Base-by-base conservation (phyloP, 2,113 vertebrate genomes). In the Crotalus horridus region DNA sequence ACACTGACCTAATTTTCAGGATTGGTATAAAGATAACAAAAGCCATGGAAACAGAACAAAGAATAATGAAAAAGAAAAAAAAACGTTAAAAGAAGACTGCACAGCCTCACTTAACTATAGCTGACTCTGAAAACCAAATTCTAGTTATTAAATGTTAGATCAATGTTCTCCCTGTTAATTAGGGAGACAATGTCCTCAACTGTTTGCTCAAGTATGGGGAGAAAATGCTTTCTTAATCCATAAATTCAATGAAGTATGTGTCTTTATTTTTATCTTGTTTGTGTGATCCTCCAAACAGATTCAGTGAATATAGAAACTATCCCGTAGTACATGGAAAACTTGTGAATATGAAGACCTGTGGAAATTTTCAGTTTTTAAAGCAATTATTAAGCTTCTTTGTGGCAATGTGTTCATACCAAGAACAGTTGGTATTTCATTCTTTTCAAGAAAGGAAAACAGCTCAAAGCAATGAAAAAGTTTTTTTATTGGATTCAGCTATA, bases 401-500 rank as follows among this genome's bases (percentile, higher is more conserved):
- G 33, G 46, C 43, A 89, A 33, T 92, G 74, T 89, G 56, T 55
- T 39, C 23, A 87, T 87, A 56, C 85, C 87, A 92, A 94, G 3
- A 10, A 39, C 11, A 92, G 21, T 3, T 17, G 90, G 92, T 48
- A 9, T 90, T 94, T 91, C n/a, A 92, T 93, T 93, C 48, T 86
- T 95, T 95, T 43, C 39, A 89, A 91, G 90, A 81, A 89, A 93
- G 74, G 92, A 94, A 94, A 95, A 93, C 46, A 93, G 6, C 33
- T 93, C 20, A 59, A 95, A 94, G 55, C 9, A 89, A 11, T 74
- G 46, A 94, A 94, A 74, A 92, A 53, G 29, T 81, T 93, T 91
- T 94, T 91, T 95, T 29, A 88, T 95, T 96, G 87, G 51, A 58
- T 92, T 93, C 24, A 91, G 58, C 54, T 91, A 90, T 94, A 17